These are phyloP conservation scores for Chymomyza costata DNA, from an alignment of 1,140 invertebrate species.

Conservation along the genomic window DNA sequence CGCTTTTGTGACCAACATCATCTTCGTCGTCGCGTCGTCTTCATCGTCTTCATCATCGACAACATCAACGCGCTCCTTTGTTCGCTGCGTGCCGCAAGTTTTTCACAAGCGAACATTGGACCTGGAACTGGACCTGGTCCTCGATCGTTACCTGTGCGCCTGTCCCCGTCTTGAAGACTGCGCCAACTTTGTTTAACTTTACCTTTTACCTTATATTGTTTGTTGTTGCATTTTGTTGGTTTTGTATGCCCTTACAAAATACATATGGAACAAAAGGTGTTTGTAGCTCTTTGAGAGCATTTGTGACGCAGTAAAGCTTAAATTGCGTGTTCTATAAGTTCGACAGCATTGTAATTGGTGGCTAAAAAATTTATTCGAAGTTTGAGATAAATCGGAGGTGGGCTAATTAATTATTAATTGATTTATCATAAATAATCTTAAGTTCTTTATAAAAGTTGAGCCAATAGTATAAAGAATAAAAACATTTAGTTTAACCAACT, in stretches of 20 bases:
- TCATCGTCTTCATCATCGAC: not conserved
- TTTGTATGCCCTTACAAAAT: slow-evolving; percentile 48
- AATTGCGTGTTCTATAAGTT: no score
- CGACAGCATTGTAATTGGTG: no score
- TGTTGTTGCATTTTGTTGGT: slow-evolving; percentile 45
- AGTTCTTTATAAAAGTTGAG: no score
- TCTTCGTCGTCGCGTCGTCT: slow-evolving; percentile 20
- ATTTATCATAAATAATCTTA: no score
- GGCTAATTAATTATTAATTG: no score
- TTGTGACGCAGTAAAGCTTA: no score
- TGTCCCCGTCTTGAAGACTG: slow-evolving; percentile 15
- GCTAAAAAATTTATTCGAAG: no score
- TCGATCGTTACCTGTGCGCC: slow-evolving; percentile 10
- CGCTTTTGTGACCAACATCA: slow-evolving; percentile 57
- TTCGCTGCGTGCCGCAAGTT: slow-evolving; percentile 4
- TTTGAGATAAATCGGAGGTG: no score
- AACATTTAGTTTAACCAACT: no score
- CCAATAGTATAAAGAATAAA: no score
- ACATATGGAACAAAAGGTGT: no score
- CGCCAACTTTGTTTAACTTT: slow-evolving; percentile 67
- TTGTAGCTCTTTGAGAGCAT: no score
- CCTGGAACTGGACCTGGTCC: slow-evolving; percentile 9
- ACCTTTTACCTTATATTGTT: slow-evolving; percentile 46
- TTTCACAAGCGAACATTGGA: not conserved
- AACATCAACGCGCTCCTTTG: slow-evolving; percentile 41